These are phyloP conservation scores for Panthera tigris DNA, from an alignment of 2,113 vertebrate species.

Conservation along the genomic window DNA sequence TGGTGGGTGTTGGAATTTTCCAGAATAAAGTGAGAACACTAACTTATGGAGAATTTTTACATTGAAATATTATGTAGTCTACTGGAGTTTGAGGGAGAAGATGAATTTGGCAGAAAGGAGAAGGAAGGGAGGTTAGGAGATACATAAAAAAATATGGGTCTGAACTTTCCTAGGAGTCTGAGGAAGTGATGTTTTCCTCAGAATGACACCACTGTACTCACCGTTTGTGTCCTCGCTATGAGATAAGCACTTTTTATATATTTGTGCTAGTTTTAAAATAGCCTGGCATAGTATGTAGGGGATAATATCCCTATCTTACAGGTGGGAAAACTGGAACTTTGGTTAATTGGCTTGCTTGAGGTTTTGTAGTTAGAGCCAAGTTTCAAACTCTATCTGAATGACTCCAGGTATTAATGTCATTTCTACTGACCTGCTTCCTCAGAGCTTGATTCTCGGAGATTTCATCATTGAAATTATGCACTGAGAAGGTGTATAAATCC, in stretches of 20 bases:
- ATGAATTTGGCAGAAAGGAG: background rate
- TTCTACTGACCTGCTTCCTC: background rate
- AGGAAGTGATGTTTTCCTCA: background rate
- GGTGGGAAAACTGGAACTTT: background rate
- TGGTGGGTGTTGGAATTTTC: background rate
- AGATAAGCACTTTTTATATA: background rate
- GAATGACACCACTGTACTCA: background rate
- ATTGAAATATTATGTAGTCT: background rate
- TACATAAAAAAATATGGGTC: background rate
- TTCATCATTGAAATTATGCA: background rate
- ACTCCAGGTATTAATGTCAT: background rate
- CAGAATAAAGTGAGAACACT: background rate
- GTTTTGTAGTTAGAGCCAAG: constrained; percentile 7
- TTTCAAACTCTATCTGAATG: background rate
- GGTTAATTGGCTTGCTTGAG: background rate
- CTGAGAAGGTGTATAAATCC: background rate
- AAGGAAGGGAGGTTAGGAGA: background rate
- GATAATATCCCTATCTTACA: background rate
- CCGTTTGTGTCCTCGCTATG: background rate
- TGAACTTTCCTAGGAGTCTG: background rate
- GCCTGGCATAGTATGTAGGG: background rate
- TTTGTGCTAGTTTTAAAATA: background rate
- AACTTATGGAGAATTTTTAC: background rate
- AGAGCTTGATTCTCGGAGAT: background rate
- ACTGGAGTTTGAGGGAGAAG: background rate